A percentile compares a stretch with the other conserved stretches of the same genome.
Evolutionary conservation across 1,140 invertebrate genomes (phyloP).

Genomic region (Camponotus floridanus): DNA sequence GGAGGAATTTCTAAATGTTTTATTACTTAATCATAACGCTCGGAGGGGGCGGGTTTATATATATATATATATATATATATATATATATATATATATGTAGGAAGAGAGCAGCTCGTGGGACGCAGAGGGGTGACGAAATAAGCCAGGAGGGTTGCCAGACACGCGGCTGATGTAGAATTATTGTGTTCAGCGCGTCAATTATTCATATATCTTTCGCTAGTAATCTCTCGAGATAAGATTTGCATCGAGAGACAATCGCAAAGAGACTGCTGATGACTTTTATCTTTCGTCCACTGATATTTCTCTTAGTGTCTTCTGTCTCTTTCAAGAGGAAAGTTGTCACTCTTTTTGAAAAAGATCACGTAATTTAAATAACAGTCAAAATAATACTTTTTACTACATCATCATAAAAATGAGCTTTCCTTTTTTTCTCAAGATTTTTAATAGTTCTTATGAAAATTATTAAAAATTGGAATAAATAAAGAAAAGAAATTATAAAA

Average conservation of each 20-base stretch:
- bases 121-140: conserved; percentile 65
- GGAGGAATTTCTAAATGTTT: conserved; percentile 81
- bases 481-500: too few relatives aligned
- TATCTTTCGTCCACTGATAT: background rate
- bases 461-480: too few relatives aligned
- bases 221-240: conserved; percentile 16
- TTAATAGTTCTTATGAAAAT: too few relatives aligned
- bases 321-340: too few relatives aligned
- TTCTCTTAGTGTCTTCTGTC: background rate
- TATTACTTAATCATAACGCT: conserved; percentile 86
- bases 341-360: too few relatives aligned
- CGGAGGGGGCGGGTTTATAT: conserved; percentile 58
- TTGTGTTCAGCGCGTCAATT: conserved; percentile 70
- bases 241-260: background rate
- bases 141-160: conserved; percentile 22
- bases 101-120: conserved; percentile 50
- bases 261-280: too few relatives aligned
- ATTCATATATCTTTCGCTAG: conserved; percentile 69
- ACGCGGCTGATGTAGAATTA: conserved; percentile 53
- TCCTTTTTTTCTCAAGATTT: too few relatives aligned
- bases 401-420: too few relatives aligned
- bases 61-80: background rate
- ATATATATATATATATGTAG: background rate
- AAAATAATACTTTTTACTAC: too few relatives aligned
- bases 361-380: too few relatives aligned